These are phyloP conservation scores for Pammene aurita DNA, from an alignment of 2,888 invertebrate species.

Conservation along the genomic window DNA sequence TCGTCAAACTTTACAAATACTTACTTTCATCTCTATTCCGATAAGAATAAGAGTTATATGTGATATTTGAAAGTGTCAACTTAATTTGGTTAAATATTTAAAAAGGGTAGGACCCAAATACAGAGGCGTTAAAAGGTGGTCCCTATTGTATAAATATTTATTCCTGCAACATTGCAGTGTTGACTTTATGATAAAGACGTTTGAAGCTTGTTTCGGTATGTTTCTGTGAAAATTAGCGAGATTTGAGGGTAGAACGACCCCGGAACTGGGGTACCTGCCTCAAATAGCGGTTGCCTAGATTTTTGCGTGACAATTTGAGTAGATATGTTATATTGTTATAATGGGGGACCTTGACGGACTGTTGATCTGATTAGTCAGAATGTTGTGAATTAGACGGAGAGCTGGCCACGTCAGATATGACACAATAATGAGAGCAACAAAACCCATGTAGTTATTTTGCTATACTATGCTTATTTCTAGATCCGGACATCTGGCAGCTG, in stretches of 20 bases:
- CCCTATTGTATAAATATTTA: constrained; percentile 59
- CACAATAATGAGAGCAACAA: too few species aligned
- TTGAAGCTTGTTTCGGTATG: constrained; percentile 51
- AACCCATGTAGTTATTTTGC: too few species aligned
- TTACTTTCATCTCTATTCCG: background rate
- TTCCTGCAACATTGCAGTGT: constrained; percentile 53
- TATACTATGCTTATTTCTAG: too few species aligned
- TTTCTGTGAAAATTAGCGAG: constrained; percentile 61
- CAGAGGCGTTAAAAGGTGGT: constrained; percentile 78
- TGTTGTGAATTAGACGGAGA: too few species aligned
- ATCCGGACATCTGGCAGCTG: too few species aligned
- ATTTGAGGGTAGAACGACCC: constrained; percentile 19
- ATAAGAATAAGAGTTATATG: constrained; percentile 29
- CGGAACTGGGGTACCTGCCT: constrained; percentile 4
- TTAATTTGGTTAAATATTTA: constrained; percentile 49
- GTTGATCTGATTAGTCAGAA: too few species aligned
- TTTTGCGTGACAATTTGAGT: constrained; percentile 19
- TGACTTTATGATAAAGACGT: constrained; percentile 64
- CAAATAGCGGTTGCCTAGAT: background rate
- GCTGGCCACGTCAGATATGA: too few species aligned
- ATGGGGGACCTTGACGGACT: too few species aligned
- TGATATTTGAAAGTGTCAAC: constrained; percentile 24
- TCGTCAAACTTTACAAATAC: constrained; percentile 24
- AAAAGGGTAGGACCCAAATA: constrained; percentile 64
- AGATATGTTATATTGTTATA: constrained; percentile 6